Evolutionary conservation across 2,888 invertebrate genomes (phyloP).

Genomic region (Apodemia duryi): DNA sequence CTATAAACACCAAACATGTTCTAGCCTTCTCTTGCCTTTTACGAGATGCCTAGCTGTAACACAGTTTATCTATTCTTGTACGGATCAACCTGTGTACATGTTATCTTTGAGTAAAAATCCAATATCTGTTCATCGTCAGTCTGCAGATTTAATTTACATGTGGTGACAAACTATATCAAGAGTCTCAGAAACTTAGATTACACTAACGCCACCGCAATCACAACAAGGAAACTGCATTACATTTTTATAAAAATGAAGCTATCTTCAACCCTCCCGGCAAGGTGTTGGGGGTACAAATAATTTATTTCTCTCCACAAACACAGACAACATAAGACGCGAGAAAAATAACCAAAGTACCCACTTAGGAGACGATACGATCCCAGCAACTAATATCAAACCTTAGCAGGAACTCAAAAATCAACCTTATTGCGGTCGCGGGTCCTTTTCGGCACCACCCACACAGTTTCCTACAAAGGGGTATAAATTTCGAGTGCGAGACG

Average conservation of each 20-base stretch:
- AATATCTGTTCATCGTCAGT: neutral
- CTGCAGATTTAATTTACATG: conserved; percentile 3
- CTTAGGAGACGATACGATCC: conserved; percentile 48
- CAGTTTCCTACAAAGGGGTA: conserved; percentile 47
- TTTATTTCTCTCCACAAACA: conserved; percentile 65
- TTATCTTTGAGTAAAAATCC: too few relatives aligned
- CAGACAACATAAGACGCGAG: conserved; percentile 71
- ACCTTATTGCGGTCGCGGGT: conserved; percentile 42
- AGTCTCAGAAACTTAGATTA: conserved; percentile 20
- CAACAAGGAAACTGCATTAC: conserved; percentile 69
- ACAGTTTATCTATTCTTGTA: too few relatives aligned
- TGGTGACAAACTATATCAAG: conserved; percentile 17
- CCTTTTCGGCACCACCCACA: conserved; percentile 44
- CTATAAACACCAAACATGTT: too few relatives aligned
- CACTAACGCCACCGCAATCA: conserved; percentile 48
- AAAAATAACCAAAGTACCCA: conserved; percentile 76
- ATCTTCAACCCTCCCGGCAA: conserved; percentile 57
- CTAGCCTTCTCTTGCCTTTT: too few relatives aligned
- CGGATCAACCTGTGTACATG: too few relatives aligned
- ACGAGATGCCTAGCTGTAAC: too few relatives aligned
- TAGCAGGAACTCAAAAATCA: conserved; percentile 54
- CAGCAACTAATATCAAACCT: conserved; percentile 12
- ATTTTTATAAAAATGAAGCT: conserved; percentile 77
- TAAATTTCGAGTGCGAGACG: conserved; percentile 53
- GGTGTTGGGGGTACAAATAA: conserved; percentile 74